Base-by-base conservation (phyloP, 2,797 vertebrate species). In the Cossypha niveicapilla region DNA sequence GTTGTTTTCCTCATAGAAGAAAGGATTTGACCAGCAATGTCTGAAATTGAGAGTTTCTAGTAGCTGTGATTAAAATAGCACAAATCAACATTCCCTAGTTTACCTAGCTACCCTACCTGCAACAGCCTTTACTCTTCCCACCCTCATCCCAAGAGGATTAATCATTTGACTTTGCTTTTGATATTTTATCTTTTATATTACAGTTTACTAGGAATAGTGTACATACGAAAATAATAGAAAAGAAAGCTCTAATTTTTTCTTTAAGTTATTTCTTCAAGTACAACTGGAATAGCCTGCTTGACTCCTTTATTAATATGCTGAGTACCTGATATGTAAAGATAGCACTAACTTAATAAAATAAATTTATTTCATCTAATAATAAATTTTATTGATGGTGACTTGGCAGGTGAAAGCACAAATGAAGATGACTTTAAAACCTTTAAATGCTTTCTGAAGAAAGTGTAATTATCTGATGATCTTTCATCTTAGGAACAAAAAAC, bases 341-440 rank as follows among this genome's bases (percentile, higher is more conserved):
- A 17, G 2, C 18, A 90, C 83, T 91, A 70, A 83, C 75, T 79
- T 88, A 84, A 88, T 90, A 85, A 88, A 87, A 65, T 68, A 61
- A 60, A 92, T 93, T 68, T 22, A 94, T 92, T 80, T 88, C 4
- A 60, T 79, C 50, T 91, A 90, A 76, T 88, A 77, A 88, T 47
- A 95, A 75, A 60, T 75, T 41, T 87, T 87, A 87, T 91, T 77
- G 57, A 74, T 74, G n/a, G 9, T 12, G 11, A 42, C n/a, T 81
- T 90, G 39, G 24, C 51, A 80, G n/a, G 28, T 82, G 45, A 90
- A 89, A 80, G 53, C 23, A 72, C 61, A 91, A 86, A 74, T 65
- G 53, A 87, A 84, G 34, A 81, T 85, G 23, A 85, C 80, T 84
- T 70, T 82, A 68, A 86, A 89, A 80, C 7, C 16, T 54, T 58